These are phyloP conservation scores for Anguilla anguilla DNA, from an alignment of 2,797 vertebrate species.

Conservation along the genomic window DNA sequence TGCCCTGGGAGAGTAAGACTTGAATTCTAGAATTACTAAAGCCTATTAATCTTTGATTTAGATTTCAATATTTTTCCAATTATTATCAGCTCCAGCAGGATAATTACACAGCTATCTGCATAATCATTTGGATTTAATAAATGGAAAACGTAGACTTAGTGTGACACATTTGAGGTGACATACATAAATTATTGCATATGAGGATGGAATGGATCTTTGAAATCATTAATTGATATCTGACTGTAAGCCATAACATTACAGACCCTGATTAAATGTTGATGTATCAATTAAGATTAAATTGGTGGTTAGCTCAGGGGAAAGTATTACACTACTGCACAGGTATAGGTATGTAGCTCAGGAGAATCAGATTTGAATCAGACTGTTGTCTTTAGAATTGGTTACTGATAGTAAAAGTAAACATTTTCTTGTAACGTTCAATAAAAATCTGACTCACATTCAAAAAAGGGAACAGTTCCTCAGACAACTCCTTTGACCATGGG, in stretches of 20 bases:
- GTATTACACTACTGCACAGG: neutral
- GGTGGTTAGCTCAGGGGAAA: too few relatives aligned
- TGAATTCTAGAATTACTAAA: neutral
- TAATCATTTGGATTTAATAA: neutral
- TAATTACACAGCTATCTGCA: neutral
- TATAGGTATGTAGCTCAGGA: neutral
- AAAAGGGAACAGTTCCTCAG: neutral
- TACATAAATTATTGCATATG: neutral
- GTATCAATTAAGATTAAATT: neutral
- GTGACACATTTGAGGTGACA: neutral
- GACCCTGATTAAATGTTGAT: neutral
- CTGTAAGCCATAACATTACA: neutral
- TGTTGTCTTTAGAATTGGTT: neutral
- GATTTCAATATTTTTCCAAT: neutral
- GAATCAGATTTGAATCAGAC: neutral
- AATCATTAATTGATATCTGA: neutral
- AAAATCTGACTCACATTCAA: neutral
- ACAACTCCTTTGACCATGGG: conserved; percentile 69
- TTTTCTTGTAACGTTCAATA: neutral
- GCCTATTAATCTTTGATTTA: neutral
- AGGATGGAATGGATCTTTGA: neutral
- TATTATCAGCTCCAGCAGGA: neutral
- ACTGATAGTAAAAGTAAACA: neutral
- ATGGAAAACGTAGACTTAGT: neutral
- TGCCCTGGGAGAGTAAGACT: neutral